Base-by-base conservation (phyloP, 2,888 invertebrate genomes). In the Machimus atricapillus region DNA sequence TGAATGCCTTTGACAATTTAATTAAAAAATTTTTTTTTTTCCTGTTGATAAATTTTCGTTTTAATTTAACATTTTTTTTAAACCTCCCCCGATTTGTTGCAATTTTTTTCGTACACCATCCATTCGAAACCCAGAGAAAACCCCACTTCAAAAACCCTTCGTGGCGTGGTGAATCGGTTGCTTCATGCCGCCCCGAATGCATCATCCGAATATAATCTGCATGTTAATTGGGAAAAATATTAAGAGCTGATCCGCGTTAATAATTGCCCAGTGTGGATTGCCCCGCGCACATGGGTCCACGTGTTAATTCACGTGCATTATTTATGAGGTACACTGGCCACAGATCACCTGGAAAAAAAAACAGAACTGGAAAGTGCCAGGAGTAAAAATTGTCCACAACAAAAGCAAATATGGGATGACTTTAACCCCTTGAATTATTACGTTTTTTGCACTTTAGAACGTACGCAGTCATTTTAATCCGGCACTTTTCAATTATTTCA, bases 1-100 rank as follows among this genome's bases (percentile, higher is more conserved):
- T 85, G 85, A 34, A 85, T 85, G 85, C 74, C 73, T 85, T 85
- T 85, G 85, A 85, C 85, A 85, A 85, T 85, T 85, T 85, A 82
- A 85, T 85, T 85, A 85, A 83, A 66, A 34, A 34, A n/a, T 16
- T 37, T 46, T 85, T 85, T n/a, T 52, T 46, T 46, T 43, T 85
- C 27, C 37, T 34, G 37, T 34, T 40, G 16, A 40, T 76, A 76
- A 37, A 76, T 81, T 81, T 81, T 52, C 31, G 9, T 52, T 81
- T 81, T 73, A 73, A 66, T 40, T 23, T 40, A 40, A 85, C 16
- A 6, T 31, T 85, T 37, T 46, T 14, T 46, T 46, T 46, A 2
- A 2, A 8, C 8, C 37, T 40, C 8, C 43, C 12, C n/a, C 19
- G n/a, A 74, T 43, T 85, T 85, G 40, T 85, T 34, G 31, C 27